These are phyloP conservation scores for Pogonocichla stellata DNA, from an alignment of 2,113 vertebrate species.

Conservation along the genomic window DNA sequence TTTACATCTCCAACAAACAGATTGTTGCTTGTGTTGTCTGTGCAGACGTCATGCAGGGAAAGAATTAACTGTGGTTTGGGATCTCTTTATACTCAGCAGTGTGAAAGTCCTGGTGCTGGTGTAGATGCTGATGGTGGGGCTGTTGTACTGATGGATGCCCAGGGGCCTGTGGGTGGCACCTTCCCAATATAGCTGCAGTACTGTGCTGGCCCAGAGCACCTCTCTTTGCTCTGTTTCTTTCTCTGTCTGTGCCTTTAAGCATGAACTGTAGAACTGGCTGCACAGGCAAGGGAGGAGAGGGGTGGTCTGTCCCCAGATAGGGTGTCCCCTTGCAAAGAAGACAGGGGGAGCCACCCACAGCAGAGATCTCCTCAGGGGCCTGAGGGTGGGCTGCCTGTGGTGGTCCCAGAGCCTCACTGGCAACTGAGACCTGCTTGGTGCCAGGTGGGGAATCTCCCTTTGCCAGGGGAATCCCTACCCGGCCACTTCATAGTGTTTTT, in stretches of 20 bases:
- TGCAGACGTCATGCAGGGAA: neutral
- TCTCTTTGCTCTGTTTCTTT: neutral
- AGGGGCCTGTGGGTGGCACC: neutral
- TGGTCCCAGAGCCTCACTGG: neutral
- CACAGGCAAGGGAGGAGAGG: neutral
- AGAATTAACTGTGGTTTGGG: rapidly evolving
- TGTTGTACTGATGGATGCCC: rapidly evolving
- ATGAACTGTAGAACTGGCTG: neutral
- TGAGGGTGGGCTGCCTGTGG: neutral
- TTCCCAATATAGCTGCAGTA: rapidly evolving
- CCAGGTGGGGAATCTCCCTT: neutral
- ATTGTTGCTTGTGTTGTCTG: rapidly evolving
- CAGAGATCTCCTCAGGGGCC: neutral
- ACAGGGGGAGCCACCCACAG: neutral
- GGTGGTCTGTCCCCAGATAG: neutral
- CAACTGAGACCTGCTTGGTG: neutral
- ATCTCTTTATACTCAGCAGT: rapidly evolving
- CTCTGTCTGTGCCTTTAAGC: neutral
- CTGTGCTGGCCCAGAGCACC: neutral
- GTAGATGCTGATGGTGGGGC: rapidly evolving
- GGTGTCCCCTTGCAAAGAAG: neutral
- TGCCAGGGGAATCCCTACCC: conserved; percentile 36
- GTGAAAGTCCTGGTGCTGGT: rapidly evolving
- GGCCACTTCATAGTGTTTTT: conserved; percentile 37
- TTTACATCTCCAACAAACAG: rapidly evolving